Conservation (phyloP, 1,140 invertebrate species). For the Drosophila arawakana region DNA sequence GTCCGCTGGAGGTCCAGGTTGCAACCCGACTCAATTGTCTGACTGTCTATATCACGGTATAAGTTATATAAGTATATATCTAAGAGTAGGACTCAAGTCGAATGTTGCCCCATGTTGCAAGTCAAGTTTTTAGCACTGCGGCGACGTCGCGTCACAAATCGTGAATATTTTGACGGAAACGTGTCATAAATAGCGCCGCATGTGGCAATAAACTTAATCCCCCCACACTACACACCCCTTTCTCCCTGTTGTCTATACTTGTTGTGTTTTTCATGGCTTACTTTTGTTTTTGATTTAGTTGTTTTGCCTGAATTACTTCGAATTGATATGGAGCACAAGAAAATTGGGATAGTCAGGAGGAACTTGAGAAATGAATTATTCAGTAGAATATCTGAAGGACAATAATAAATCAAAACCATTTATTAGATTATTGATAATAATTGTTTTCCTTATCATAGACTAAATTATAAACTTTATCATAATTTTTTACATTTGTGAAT, state of each 20-base stretch:
- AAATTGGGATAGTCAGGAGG: no score
- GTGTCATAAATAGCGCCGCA: slow-evolving; percentile 79
- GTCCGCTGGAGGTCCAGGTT: slow-evolving; percentile 22
- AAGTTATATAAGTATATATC: neutral
- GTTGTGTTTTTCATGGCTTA: neutral
- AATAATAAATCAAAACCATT: no score
- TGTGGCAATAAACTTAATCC: slow-evolving; percentile 60
- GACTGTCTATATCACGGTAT: slow-evolving; percentile 27
- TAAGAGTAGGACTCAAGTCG: slow-evolving; percentile 19
- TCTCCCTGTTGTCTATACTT: neutral
- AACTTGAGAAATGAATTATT: neutral
- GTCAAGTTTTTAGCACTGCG: slow-evolving; percentile 21
- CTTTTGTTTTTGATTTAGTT: neutral
- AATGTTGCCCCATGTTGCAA: slow-evolving; percentile 7
- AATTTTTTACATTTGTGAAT: no score
- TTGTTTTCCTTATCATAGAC: no score
- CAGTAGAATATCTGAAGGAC: neutral
- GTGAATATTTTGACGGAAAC: slow-evolving; percentile 80
- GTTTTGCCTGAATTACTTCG: neutral
- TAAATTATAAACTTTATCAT: no score
- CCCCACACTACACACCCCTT: neutral
- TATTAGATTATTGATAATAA: no score
- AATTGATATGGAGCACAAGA: no score
- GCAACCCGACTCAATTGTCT: slow-evolving; percentile 30
- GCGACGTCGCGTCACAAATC: slow-evolving; percentile 48